Evolutionary conservation across 1,140 invertebrate genomes (phyloP), one percentile per base, ranked within the genome.

Genomic region (Leptinotarsa texana): DNA sequence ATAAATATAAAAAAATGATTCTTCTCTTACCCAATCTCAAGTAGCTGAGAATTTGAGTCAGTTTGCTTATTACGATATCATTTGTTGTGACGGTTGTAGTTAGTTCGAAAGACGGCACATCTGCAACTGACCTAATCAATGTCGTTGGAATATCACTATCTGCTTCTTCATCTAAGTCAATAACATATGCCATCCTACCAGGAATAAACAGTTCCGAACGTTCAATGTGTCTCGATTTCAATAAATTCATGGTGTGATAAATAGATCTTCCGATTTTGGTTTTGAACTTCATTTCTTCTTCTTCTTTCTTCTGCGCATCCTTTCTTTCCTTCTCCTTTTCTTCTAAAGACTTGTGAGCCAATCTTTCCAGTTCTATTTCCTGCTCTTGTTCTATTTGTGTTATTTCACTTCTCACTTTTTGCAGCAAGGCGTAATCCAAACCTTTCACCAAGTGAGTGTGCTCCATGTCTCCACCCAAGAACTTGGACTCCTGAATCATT

Each of bases 361-460:
- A 79, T 75, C 91, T 89, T 79, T 96, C 94, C 87, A 95, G 90
- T 82, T 95, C 92, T 21, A 93, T 91, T 80, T 97, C 94, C 82
- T 96, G 92, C 83, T 97, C 96, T 48, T 90, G 88, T 81, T 95
- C 94, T 75, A 93, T 92, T 3, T 88, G 89, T 77, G 91, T 89
- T 77, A 97, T 95, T 87, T 97, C 95, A 79, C 80, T 76, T 42
- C 87, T 86, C 81, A 97, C 96, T 88, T 99, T 99, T 86, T 99
- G 97, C 66, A 99, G 86, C n/a, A 99, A 87, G 8, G 98, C 98
- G 88, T 98, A 99, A 92, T 99, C 98, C 13, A 99, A 89, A 86
- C 98, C 98, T 88, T 99, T 99, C 70, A 99, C 98, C 89, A 99
- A 98, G 88, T 99, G 98, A 86, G 98, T 99, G 83, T 99, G 98